Evolutionary conservation across 2,113 vertebrate species (phyloP).

Genomic region (Hippocampus zosterae): DNA sequence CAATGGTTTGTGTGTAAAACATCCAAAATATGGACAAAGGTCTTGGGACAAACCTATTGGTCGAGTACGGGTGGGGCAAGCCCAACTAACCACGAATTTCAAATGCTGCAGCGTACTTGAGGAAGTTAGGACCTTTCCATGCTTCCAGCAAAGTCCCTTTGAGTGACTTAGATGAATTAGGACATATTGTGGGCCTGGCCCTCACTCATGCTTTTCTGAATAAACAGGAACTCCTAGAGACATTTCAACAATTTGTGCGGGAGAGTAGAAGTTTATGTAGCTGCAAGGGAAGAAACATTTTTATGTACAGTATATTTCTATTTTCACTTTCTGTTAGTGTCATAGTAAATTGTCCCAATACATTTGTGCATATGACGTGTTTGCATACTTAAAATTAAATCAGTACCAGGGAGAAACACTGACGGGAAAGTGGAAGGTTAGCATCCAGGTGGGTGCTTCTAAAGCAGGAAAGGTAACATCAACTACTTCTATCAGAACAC

Average conservation of each 20-base stretch:
- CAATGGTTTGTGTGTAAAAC: conserved; percentile 25
- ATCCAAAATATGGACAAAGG: conserved; percentile 4
- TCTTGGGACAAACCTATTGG: not conserved
- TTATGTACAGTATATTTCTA: not conserved
- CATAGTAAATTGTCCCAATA: not conserved
- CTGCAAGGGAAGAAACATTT: not conserved
- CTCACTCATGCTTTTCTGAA: not conserved
- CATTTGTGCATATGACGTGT: conserved; percentile 7
- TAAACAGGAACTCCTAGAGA: not conserved
- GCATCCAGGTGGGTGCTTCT: conserved; percentile 19
- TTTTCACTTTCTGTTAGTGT: not conserved
- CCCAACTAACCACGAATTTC: not conserved
- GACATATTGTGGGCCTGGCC: not conserved
- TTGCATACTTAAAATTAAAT: conserved; percentile 26
- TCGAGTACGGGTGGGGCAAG: not conserved
- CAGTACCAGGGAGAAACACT: conserved; percentile 12
- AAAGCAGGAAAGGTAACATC: conserved; percentile 37
- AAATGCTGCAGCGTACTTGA: not conserved
- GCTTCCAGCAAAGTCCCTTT: not conserved
- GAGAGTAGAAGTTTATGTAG: not conserved
- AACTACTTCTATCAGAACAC: conserved; percentile 43
- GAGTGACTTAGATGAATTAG: not conserved
- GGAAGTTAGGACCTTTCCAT: not conserved
- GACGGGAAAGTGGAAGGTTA: conserved; percentile 22
- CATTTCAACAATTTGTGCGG: not conserved